A percentile compares a stretch with the other conserved stretches of the same genome.
phyloP scores from a whole-genome alignment of 2,113 vertebrate genomes.

The Semicossyphus pulcher region DNA sequence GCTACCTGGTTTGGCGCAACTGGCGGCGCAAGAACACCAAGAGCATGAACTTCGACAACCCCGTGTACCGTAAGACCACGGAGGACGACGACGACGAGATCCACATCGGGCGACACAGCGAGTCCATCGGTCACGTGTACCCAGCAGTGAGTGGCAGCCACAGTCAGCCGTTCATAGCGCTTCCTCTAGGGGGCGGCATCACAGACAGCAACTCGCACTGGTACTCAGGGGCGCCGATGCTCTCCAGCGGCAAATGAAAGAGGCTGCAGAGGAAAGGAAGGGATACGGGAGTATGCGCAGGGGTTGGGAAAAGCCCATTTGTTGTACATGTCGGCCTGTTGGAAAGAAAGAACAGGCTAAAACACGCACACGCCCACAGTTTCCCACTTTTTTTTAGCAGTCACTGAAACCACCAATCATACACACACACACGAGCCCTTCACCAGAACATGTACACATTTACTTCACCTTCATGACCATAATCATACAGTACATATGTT shows the following conservation, averaged over 20 bases:
- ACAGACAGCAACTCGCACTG: slow-evolving; percentile 85
- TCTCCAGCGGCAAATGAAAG: slow-evolving; percentile 80
- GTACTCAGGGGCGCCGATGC: slow-evolving; percentile 84
- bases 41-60: slow-evolving; percentile 99
- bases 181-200: slow-evolving; percentile 81
- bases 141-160: slow-evolving; percentile 92
- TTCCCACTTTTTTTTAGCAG: slow-evolving; percentile 33
- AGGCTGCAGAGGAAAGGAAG: slow-evolving; percentile 1
- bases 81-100: slow-evolving; percentile 97
- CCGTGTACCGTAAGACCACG: slow-evolving; percentile 97
- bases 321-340: slow-evolving; percentile 51
- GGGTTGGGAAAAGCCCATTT: slow-evolving; percentile 43
- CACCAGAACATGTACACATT: slow-evolving; percentile 6
- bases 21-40: slow-evolving; percentile 99
- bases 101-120: slow-evolving; percentile 93
- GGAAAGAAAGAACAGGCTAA: slow-evolving; percentile 49
- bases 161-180: slow-evolving; percentile 83
- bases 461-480: slow-evolving; percentile 37
- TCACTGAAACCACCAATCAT: slow-evolving; percentile 38
- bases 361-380: slow-evolving; percentile 35
- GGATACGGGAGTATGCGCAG: slow-evolving; percentile 18
- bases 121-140: slow-evolving; percentile 94
- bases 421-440: slow-evolving; percentile 28
- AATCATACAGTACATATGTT: slow-evolving; percentile 34
- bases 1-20: slow-evolving; percentile 98